Evolutionary conservation across 1,140 invertebrate genomes (phyloP), one percentile per base, ranked within the genome.

Genomic region (Centruroides vittatus): DNA sequence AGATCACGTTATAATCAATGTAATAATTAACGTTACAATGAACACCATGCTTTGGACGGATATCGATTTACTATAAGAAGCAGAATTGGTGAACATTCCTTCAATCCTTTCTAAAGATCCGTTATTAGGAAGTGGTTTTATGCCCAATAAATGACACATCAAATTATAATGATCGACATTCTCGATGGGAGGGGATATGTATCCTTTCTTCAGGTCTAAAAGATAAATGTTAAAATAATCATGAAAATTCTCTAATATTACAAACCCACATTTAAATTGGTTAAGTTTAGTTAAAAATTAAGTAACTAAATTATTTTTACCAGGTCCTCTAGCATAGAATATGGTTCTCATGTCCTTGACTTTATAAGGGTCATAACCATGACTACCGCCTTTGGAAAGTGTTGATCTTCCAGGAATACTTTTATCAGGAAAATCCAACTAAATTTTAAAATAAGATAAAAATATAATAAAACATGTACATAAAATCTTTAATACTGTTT

Each of bases 291-390:
- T 23, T 23, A 23, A 23, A 23, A 23, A 23, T 23, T 23, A 23
- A 23, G 2, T 23, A 60, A 13, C 9, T 35, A 56, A 64, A 53
- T 5, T 6, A n/a, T 6, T 34, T 8, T 53, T 56, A 64, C 71
- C 72, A 58, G 73, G 73, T 51, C 74, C 74, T 58, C 65, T 70
- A 7, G 71, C 73, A 46, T 73, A 71, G 65, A 76, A 75, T 55
- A 75, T 72, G 3, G 70, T 70, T 56, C 72, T 66, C 74, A 76
- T 76, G 34, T 75, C 70, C 48, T 66, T 35, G 2, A 60, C 57
- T 35, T 64, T 60, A 36, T 68, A 61, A 46, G 69, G 66, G 54
- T 70, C 66, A 57, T 73, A 76, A 12, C 74, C 74, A 60, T 75
- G 74, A 53, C 66, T 63, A 35, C 74, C 74, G 35, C 74, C 73